These are phyloP conservation scores for Aleiodes leptofemur DNA, from an alignment of 2,888 invertebrate genomes.

Conservation along the genomic window DNA sequence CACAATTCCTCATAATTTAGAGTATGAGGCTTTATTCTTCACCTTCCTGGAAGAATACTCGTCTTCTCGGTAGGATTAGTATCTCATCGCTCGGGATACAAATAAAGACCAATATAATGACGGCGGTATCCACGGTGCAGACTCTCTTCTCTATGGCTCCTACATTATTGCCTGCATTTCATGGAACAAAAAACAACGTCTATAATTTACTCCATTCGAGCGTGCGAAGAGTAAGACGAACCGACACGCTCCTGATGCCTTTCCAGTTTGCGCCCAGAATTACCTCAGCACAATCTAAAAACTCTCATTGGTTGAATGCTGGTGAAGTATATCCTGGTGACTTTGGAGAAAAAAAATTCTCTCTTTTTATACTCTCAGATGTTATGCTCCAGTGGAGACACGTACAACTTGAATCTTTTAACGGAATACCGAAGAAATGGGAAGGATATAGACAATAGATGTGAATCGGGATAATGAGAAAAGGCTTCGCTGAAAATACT, in stretches of 20 bases:
- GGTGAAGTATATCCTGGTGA: slow-evolving; percentile 31
- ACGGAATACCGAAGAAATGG: too few relatives aligned
- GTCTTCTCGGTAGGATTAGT: slow-evolving; percentile 11
- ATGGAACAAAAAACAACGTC: slow-evolving; percentile 53
- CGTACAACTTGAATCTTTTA: too few relatives aligned
- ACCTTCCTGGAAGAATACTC: slow-evolving; percentile 39
- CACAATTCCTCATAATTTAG: slow-evolving; percentile 29
- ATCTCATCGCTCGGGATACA: background rate
- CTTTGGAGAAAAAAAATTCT: background rate
- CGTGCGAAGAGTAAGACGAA: slow-evolving; percentile 45
- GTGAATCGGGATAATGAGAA: too few relatives aligned
- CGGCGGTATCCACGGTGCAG: slow-evolving; percentile 37
- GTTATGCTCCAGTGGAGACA: too few relatives aligned
- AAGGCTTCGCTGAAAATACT: too few relatives aligned
- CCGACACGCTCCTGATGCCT: slow-evolving; percentile 41
- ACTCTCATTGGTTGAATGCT: slow-evolving; percentile 40
- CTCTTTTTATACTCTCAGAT: too few relatives aligned
- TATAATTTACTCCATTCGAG: slow-evolving; percentile 53
- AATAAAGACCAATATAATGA: slow-evolving; percentile 37
- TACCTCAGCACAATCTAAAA: slow-evolving; percentile 12
- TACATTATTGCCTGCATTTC: slow-evolving; percentile 55
- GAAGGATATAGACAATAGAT: too few relatives aligned
- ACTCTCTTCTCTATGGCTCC: slow-evolving; percentile 39
- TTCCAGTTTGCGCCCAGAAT: slow-evolving; percentile 14
- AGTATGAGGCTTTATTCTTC: too few relatives aligned